Evolutionary conservation across 1,140 invertebrate species (phyloP), one percentile per base, ranked within the genome.

Genomic region (Neoseiulus cucumeris): DNA sequence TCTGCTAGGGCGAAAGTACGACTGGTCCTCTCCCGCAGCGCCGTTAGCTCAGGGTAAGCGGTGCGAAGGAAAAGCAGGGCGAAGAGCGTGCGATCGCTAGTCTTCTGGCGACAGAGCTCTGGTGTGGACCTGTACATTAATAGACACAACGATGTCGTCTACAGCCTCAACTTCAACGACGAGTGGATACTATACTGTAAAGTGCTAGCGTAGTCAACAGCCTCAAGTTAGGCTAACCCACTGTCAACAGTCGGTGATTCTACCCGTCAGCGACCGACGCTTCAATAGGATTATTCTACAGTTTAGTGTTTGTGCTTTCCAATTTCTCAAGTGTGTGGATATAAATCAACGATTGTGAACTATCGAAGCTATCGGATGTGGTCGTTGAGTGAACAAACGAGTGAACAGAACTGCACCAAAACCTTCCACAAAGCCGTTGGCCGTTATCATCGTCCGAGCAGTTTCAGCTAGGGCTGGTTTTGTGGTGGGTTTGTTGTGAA

Each of bases 21-120:
- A 14, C 25, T 2, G 22, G 22, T 33, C 51, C 51, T 59, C 51
- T 59, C 51, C 51, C 25, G 51, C 51, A 59, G 51, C 51, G 51
- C 51, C 51, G 51, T 59, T 59, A 59, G 51, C 51, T 59, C 25
- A 14, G 51, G 51, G 51, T 33, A 33, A 59, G 33, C 51, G 51
- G 51, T 33, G 33, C 51, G 51, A 59, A 14, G 14, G 33, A 59
- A 59, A 59, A 33, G 14, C 25, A 25, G 33, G 51, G 33, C 51
- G 51, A 25, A 33, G 51, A 59, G 51, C 51, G 51, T 59, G 51
- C 33, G 22, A 20, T 33, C 51, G 51, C 51, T 59, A 59, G 51
- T 59, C 51, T 59, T 59, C 51, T 59, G 33, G 51, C 22, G 51
- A 59, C 51, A 39, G 33, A 39, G 25, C 51, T 59, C 51, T 17